These are phyloP conservation scores for Prionchulus punctatus DNA, from an alignment of 2,888 invertebrate species.

Conservation along the genomic window DNA sequence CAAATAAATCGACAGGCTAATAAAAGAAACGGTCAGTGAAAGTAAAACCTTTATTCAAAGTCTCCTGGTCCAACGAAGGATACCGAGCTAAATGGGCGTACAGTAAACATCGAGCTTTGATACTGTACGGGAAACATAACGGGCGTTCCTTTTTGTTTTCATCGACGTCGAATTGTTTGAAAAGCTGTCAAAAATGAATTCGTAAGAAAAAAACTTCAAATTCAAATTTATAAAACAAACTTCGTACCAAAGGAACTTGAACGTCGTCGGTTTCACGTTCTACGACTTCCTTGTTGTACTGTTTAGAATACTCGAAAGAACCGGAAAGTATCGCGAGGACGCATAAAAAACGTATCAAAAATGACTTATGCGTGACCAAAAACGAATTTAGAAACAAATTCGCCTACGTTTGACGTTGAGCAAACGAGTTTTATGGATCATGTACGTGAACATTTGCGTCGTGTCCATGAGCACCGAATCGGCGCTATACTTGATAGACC, in stretches of 20 bases:
- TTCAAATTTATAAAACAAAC: not conserved
- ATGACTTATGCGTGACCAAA: slow-evolving; percentile 6
- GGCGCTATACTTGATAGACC: slow-evolving; percentile 86
- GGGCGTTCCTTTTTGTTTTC: slow-evolving; percentile 84
- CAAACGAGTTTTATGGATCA: slow-evolving; percentile 83
- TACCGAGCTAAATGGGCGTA: slow-evolving; percentile 86
- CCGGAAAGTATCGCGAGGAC: slow-evolving; percentile 91
- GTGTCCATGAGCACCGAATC: slow-evolving; percentile 84
- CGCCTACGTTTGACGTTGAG: slow-evolving; percentile 70
- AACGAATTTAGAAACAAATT: slow-evolving; percentile 6
- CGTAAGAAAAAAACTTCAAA: slow-evolving; percentile 6
- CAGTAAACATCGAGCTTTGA: slow-evolving; percentile 69
- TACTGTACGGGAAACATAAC: slow-evolving; percentile 71
- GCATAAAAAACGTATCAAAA: slow-evolving; percentile 27
- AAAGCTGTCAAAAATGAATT: slow-evolving; percentile 45
- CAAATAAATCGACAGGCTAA: slow-evolving; percentile 8
- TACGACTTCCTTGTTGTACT: slow-evolving; percentile 78
- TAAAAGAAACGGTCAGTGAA: not conserved
- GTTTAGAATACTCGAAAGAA: slow-evolving; percentile 84
- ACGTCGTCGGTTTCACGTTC: slow-evolving; percentile 82
- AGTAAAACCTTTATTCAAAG: slow-evolving; percentile 31
- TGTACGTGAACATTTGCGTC: slow-evolving; percentile 86
- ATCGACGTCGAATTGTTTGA: slow-evolving; percentile 70
- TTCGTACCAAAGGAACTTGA: slow-evolving; percentile 69
- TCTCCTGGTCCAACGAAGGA: slow-evolving; percentile 29